Evolutionary conservation across 2,797 vertebrate species (phyloP).

Genomic region (Austrolebias charrua): DNA sequence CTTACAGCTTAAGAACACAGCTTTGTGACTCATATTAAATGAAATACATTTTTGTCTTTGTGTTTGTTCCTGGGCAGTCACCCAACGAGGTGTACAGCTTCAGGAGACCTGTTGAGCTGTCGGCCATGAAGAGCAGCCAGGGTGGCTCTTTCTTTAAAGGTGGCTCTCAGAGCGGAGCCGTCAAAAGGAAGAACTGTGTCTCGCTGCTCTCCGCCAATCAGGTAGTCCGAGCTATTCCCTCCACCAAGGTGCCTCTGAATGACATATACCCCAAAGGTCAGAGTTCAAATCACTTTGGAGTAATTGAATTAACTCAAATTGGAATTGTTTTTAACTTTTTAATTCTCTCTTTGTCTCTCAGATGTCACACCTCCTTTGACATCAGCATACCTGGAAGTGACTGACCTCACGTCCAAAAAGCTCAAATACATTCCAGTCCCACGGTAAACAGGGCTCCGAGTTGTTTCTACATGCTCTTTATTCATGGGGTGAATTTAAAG

Average conservation of each 20-base stretch:
- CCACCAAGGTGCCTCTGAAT: constrained; percentile 87
- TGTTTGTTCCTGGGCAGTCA: constrained; percentile 79
- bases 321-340: background rate
- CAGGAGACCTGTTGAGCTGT: constrained; percentile 80
- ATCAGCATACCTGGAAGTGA: constrained; percentile 93
- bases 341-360: constrained; percentile 55
- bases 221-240: constrained; percentile 87
- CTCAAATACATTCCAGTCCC: constrained; percentile 94
- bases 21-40: background rate
- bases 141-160: constrained; percentile 77
- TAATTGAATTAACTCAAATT: fast-evolving
- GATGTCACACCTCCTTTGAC: constrained; percentile 86
- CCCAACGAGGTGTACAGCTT: constrained; percentile 94
- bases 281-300: constrained; percentile 14
- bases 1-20: background rate
- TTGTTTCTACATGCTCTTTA: background rate
- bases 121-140: constrained; percentile 61
- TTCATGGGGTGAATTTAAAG: too few relatives aligned
- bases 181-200: constrained; percentile 86
- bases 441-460: constrained; percentile 76
- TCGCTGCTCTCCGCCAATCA: constrained; percentile 87
- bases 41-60: background rate
- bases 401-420: constrained; percentile 92
- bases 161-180: constrained; percentile 58
- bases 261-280: constrained; percentile 94